Conservation (phyloP, 1,140 invertebrate genomes). For the Diachasmimorpha longicaudata region DNA sequence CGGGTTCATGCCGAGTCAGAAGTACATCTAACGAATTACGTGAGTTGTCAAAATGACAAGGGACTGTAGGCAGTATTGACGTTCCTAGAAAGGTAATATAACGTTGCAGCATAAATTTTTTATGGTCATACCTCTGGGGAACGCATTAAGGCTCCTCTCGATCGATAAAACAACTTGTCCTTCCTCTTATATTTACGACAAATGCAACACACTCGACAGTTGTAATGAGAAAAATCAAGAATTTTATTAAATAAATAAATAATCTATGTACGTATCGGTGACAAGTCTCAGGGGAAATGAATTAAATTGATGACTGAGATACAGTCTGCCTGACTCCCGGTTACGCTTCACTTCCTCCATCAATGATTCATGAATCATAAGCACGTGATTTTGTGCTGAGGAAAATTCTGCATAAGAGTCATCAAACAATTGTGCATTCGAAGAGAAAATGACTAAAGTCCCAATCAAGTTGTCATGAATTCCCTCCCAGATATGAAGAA, state of each 20-base stretch:
- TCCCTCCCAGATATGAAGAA: no score
- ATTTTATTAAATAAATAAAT: slow-evolving; percentile 9
- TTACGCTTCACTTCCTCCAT: slow-evolving; percentile 15
- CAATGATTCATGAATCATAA: slow-evolving; percentile 15
- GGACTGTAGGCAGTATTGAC: neutral
- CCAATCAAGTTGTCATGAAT: no score
- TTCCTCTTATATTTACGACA: neutral
- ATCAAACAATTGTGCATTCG: neutral
- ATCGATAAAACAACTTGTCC: slow-evolving; percentile 6
- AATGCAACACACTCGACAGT: neutral
- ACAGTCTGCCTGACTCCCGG: neutral
- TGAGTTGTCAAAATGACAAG: neutral
- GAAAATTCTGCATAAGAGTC: neutral
- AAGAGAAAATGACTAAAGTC: neutral
- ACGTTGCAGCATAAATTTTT: slow-evolving; percentile 1
- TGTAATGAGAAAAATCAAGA: slow-evolving; percentile 10
- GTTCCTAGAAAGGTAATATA: slow-evolving; percentile 9
- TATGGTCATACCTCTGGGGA: neutral
- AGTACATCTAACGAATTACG: neutral
- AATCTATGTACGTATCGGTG: neutral
- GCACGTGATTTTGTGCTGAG: neutral
- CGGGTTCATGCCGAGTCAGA: neutral
- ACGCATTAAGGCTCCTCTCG: slow-evolving; percentile 21
- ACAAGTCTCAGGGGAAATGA: slow-evolving; percentile 14
- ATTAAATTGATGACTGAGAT: slow-evolving; percentile 2